phyloP scores from a whole-genome alignment of 2,797 vertebrate species.

The Notoglanidium macrostoma region DNA sequence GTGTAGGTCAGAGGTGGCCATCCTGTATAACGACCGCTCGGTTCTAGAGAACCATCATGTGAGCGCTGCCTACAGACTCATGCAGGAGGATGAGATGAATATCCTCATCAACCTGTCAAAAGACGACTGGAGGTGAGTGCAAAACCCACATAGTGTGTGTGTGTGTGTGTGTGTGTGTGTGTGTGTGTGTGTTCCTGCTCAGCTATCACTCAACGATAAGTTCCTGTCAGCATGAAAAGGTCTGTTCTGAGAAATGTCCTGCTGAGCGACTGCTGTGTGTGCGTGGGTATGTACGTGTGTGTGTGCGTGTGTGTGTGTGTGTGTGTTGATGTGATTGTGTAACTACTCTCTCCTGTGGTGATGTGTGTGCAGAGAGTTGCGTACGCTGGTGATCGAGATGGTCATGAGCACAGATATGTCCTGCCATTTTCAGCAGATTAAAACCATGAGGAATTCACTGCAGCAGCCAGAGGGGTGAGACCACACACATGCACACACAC shows the following conservation, averaged over 20 bases:
- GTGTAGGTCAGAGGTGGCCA: slow-evolving; percentile 92
- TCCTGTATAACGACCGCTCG: slow-evolving; percentile 96
- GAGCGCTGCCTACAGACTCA: slow-evolving; percentile 93
- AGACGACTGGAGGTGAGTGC: slow-evolving; percentile 92
- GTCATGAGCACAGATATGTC: slow-evolving; percentile 99
- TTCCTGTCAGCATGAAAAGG: slow-evolving; percentile 15
- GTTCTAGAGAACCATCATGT: slow-evolving; percentile 98
- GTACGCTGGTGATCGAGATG: slow-evolving; percentile 95
- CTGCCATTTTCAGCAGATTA: slow-evolving; percentile 97
- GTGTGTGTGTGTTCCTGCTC: background rate
- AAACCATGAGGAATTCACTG: slow-evolving; percentile 89
- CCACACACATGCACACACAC: slow-evolving; percentile 5
- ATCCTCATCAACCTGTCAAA: slow-evolving; percentile 92
- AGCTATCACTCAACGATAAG: slow-evolving; percentile 25
- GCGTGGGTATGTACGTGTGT: slow-evolving; percentile 11
- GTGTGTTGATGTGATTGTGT: slow-evolving; percentile 1
- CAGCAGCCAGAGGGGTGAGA: slow-evolving; percentile 90
- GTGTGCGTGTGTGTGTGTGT: slow-evolving; percentile 36
- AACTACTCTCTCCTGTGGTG: slow-evolving; percentile 9
- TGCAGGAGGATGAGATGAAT: slow-evolving; percentile 99
- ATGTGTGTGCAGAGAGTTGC: slow-evolving; percentile 83
- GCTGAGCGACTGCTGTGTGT: slow-evolving; percentile 7
- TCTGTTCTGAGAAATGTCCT: slow-evolving; percentile 38
- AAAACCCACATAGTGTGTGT: background rate
- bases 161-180: background rate